Evolutionary conservation across 92 coral and sea anemone species (phyloP).

Genomic region (Porites cylindrica): DNA sequence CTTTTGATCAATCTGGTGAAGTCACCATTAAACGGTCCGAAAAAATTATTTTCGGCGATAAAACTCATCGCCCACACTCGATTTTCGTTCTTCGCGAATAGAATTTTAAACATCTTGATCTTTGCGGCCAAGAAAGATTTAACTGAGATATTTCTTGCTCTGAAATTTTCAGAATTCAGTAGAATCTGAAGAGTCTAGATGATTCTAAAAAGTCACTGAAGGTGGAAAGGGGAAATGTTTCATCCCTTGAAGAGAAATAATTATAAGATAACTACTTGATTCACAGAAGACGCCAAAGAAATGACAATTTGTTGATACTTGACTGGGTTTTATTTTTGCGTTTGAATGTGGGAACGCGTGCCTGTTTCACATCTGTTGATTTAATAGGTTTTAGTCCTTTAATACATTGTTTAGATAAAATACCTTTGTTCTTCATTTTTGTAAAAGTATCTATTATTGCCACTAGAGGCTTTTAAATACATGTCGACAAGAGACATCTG

Average conservation of each 20-base stretch:
- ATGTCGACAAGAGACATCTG: slow-evolving; percentile 82
- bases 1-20: not conserved
- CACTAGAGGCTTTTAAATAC: slow-evolving; percentile 84
- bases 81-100: slow-evolving; percentile 53
- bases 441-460: slow-evolving; percentile 83
- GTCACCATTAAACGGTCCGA: slow-evolving; percentile 69
- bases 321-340: slow-evolving; percentile 72
- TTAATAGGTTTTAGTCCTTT: slow-evolving; percentile 85
- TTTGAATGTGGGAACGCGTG: slow-evolving; percentile 76
- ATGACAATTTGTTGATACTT: slow-evolving; percentile 57
- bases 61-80: slow-evolving; percentile 72
- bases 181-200: no score
- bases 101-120: slow-evolving; percentile 61
- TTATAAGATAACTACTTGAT: slow-evolving; percentile 18
- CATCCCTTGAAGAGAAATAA: slow-evolving; percentile 12
- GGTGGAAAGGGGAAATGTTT: not conserved
- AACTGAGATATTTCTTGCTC: no score
- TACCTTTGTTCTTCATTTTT: slow-evolving; percentile 78
- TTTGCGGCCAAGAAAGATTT: not conserved
- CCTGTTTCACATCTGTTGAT: slow-evolving; percentile 80
- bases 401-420: slow-evolving; percentile 91
- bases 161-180: no score
- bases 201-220: not conserved
- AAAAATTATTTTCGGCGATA: slow-evolving; percentile 62
- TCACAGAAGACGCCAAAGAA: slow-evolving; percentile 36